phyloP scores from a whole-genome alignment of 2,113 vertebrate genomes.

The Dolichotis patagonum region DNA sequence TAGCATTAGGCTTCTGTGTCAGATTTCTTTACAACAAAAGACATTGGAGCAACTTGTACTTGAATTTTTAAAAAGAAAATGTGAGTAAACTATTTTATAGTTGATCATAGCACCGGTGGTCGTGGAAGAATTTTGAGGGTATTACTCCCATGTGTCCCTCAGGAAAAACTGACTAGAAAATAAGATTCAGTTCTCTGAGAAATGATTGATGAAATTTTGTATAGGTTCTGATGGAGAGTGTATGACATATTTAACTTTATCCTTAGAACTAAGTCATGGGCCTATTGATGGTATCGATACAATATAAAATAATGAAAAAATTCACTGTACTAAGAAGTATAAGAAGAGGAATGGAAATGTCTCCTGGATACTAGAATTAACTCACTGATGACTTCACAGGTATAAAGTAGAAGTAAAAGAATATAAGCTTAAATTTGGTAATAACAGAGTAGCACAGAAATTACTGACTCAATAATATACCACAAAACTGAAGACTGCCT shows the following conservation, averaged over 20 bases:
- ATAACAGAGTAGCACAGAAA: background rate
- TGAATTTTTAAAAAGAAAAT: background rate
- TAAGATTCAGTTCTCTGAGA: background rate
- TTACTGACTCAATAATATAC: background rate
- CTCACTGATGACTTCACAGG: background rate
- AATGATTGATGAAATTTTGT: background rate
- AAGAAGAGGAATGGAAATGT: background rate
- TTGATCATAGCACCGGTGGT: background rate
- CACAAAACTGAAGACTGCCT: background rate
- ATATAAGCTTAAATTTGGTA: background rate
- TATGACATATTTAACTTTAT: background rate
- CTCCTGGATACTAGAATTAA: background rate
- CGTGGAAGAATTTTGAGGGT: background rate
- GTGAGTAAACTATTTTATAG: background rate
- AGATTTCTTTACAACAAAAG: background rate
- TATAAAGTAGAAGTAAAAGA: background rate
- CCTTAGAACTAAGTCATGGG: background rate
- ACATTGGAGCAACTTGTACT: background rate
- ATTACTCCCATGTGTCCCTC: background rate
- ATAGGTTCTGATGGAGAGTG: background rate
- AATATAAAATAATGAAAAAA: background rate
- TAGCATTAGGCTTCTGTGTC: background rate
- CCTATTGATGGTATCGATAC: background rate
- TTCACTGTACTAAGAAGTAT: background rate
- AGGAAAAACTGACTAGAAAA: background rate